Percentiles rank a stretch among this genome's conserved stretches.
phyloP scores from a whole-genome alignment of 2,113 vertebrate genomes.

The Callochromis pleurospilus region DNA sequence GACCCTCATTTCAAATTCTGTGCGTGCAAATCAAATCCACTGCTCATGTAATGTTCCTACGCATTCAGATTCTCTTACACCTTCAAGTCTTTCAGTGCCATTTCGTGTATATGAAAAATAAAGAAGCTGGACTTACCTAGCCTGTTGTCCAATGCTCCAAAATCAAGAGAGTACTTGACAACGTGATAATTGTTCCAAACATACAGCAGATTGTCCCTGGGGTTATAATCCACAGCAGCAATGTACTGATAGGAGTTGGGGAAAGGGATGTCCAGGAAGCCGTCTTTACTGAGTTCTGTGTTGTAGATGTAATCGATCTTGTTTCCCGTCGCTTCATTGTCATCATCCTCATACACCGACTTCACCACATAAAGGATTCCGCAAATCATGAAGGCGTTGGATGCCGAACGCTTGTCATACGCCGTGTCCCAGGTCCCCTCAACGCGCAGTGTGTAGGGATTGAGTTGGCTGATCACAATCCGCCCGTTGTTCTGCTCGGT shows the following conservation, averaged over 20 bases:
- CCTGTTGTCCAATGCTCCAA: constrained; percentile 88
- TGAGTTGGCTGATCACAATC: constrained; percentile 95
- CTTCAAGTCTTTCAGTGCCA: not conserved
- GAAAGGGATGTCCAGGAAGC: constrained; percentile 90
- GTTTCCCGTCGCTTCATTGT: constrained; percentile 97
- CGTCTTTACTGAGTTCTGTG: constrained; percentile 94
- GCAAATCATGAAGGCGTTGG: constrained; percentile 99
- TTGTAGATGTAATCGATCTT: constrained; percentile 99
- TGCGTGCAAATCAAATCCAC: not conserved
- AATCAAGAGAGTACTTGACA: constrained; percentile 96
- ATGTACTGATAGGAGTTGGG: constrained; percentile 99
- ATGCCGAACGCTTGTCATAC: constrained; percentile 96
- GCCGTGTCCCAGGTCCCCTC: constrained; percentile 98
- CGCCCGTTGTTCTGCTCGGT: constrained; percentile 97
- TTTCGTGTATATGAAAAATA: not conserved
- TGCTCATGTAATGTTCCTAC: not conserved
- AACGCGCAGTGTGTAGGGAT: constrained; percentile 92
- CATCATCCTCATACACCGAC: constrained; percentile 95
- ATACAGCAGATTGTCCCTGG: constrained; percentile 94
- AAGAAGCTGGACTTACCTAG: constrained; percentile 74
- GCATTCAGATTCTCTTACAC: not conserved
- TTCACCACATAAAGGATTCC: constrained; percentile 96
- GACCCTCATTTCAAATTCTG: not conserved
- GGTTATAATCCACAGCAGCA: constrained; percentile 99
- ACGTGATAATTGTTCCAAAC: constrained; percentile 99